phyloP scores from a whole-genome alignment of 2,888 invertebrate genomes.

The Pseudeuparius sepicola region DNA sequence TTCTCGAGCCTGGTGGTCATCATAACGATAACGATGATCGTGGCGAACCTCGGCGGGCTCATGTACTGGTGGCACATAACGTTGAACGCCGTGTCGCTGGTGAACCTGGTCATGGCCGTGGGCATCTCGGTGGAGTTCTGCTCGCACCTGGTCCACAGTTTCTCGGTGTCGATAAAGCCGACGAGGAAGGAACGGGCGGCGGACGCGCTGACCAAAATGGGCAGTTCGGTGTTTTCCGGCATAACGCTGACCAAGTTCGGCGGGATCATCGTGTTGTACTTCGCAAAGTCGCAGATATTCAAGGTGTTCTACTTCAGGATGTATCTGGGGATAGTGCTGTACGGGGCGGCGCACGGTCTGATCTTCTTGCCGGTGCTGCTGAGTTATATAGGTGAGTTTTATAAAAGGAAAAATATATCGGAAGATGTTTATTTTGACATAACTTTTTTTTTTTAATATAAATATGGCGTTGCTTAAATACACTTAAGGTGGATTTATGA shows the following conservation, averaged over 20 bases:
- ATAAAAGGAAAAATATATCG: too few species aligned
- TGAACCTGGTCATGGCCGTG: slow-evolving; percentile 95
- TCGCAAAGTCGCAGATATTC: slow-evolving; percentile 97
- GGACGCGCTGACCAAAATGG: slow-evolving; percentile 82
- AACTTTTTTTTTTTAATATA: too few species aligned
- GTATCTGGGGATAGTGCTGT: slow-evolving; percentile 92
- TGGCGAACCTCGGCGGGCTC: slow-evolving; percentile 83
- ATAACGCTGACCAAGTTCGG: slow-evolving; percentile 97
- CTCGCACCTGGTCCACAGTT: slow-evolving; percentile 91
- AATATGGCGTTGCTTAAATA: too few species aligned
- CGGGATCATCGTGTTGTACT: slow-evolving; percentile 91
- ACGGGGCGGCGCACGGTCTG: slow-evolving; percentile 94
- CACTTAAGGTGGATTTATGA: too few species aligned
- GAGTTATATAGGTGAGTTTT: slow-evolving; percentile 88
- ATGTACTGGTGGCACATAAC: slow-evolving; percentile 98
- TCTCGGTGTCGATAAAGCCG: slow-evolving; percentile 66
- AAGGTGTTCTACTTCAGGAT: slow-evolving; percentile 39
- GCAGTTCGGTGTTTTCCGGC: slow-evolving; percentile 91
- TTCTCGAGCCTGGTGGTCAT: slow-evolving; percentile 83
- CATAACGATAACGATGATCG: slow-evolving; percentile 87
- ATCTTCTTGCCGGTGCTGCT: slow-evolving; percentile 95
- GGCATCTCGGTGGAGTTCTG: slow-evolving; percentile 99
- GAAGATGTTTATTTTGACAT: too few species aligned
- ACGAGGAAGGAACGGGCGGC: slow-evolving; percentile 67
- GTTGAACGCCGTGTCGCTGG: slow-evolving; percentile 92